Base-by-base conservation (phyloP, 2,888 invertebrate species). In the Chloromyia formosa region DNA sequence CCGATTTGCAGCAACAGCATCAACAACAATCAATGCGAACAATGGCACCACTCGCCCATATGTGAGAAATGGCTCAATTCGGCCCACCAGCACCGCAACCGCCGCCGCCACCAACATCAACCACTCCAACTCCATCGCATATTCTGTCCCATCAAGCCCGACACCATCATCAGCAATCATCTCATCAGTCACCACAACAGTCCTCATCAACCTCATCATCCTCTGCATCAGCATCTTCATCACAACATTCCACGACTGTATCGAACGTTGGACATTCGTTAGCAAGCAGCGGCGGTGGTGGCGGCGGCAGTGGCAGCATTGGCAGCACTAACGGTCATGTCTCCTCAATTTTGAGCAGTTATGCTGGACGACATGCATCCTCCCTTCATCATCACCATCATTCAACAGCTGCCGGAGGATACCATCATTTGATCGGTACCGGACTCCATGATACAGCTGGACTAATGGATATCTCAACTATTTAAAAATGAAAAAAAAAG, bases 41-140 rank as follows among this genome's bases (percentile, higher is more conserved):
- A 49, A 86, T 86, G 86, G 85, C 85, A 71, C 85, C 85, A n/a
- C 79, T 86, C 78, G 84, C 85, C 79, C 86, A 86, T 78, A 86
- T 86, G 86, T 86, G 86, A 86, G 86, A 85, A 83, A 84, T 85
- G 83, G 85, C 84, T 82, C 81, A 80, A 78, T 84, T 77, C 77
- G 75, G 78, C 56, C 77, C 69, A 77, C 77, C 64, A 73, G 18
- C 77, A 53, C 23, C 77, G 68, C 16, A 74, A 61, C 78, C 78
- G 45, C 73, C 77, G 64, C 74, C 76, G 10, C 76, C 76, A 9
- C 78, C 78, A 10, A 35, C 27, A 35, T 35, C 27, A 35, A 2
- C 27, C 27, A 35, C 78, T 40, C 73, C 77, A 64, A 73, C 76
- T 10, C 76, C 76, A 9, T 77, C 78, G 10, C 78, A 78, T 7